Base-by-base conservation (phyloP, 2,797 vertebrate species). In the Acridotheres tristis region DNA sequence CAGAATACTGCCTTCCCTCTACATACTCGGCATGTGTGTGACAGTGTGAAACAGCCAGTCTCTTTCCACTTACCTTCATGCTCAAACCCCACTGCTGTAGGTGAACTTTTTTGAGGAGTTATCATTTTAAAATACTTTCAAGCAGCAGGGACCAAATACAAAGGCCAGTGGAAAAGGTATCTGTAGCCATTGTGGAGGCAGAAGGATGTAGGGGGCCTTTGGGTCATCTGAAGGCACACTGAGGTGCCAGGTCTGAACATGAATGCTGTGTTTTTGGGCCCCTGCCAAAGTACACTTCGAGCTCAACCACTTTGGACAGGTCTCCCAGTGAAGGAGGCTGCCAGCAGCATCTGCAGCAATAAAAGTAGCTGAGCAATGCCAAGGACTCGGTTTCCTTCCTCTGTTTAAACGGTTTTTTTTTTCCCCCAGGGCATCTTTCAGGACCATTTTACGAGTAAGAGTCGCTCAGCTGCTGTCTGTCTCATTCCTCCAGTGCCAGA, bases 221-320 rank as follows among this genome's bases (percentile, higher is more conserved):
- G 51, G 58, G 51, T 36, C 0, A 0, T 27, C 85, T 42, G 40
- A 88, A 86, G 0, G 1, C 58, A 40, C 18, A 19, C 29, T 1
- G 20, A 85, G 57, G 36, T 54, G 58, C n/a, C 81, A 81, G 38
- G n/a, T 86, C 69, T 66, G 63, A 85, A 66, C 10, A 9, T 15
- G 43, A 91, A 55, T 69, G 66, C 59, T 54, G n/a, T 34, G 85
- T 4, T 5, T 66, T 69, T 93, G 85, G 73, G 66, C 12, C 23
- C 29, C 29, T 66, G 90, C 88, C 83, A 96, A 84, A 59, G 66
- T 48, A 78, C 73, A 66, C 48, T 72, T 78, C 66, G 66, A 91
- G 51, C 67, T 86, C 66, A 66, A 55, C 25, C 36, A 29, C 48
- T 81, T 36, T 9, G 55, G 71, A 76, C 40, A 73, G 59, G 34